Percentiles rank a stretch among this genome's conserved stretches.
Evolutionary conservation across 2,113 vertebrate genomes (phyloP).

Genomic region (Anguilla rostrata): DNA sequence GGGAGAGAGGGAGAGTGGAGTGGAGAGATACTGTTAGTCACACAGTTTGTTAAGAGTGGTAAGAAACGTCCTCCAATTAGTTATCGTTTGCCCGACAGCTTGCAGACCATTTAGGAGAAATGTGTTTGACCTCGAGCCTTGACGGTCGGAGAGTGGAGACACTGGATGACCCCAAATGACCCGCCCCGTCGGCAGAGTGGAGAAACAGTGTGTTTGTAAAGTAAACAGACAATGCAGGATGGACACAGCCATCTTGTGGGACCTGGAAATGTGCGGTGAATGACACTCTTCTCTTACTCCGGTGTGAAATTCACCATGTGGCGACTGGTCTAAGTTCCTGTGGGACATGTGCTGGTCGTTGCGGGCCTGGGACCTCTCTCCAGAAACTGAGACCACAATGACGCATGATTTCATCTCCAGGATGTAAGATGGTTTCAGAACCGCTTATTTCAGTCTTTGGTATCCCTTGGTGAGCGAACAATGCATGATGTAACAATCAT

Average conservation of each 20-base stretch:
- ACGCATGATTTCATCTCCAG: no score
- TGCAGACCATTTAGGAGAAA: neutral
- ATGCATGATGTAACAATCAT: no score
- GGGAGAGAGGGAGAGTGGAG: neutral
- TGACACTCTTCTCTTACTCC: neutral
- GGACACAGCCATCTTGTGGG: neutral
- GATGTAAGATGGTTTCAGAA: no score
- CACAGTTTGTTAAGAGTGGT: neutral
- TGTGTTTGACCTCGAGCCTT: slow-evolving; percentile 2
- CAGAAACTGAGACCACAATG: neutral
- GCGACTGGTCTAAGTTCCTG: neutral
- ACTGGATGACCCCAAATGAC: slow-evolving; percentile 3
- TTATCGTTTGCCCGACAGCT: neutral
- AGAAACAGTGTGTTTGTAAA: neutral
- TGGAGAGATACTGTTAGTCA: no score
- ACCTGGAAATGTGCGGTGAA: slow-evolving; percentile 1
- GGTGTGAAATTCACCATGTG: neutral
- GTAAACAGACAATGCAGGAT: slow-evolving; percentile 16
- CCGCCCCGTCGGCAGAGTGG: neutral
- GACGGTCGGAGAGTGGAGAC: neutral
- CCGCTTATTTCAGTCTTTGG: no score
- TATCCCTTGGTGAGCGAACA: no score
- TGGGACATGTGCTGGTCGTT: neutral
- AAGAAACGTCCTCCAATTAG: neutral
- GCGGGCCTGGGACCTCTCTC: neutral